Conservation (phyloP, 2,888 invertebrate species). For the Prosapia bicincta region DNA sequence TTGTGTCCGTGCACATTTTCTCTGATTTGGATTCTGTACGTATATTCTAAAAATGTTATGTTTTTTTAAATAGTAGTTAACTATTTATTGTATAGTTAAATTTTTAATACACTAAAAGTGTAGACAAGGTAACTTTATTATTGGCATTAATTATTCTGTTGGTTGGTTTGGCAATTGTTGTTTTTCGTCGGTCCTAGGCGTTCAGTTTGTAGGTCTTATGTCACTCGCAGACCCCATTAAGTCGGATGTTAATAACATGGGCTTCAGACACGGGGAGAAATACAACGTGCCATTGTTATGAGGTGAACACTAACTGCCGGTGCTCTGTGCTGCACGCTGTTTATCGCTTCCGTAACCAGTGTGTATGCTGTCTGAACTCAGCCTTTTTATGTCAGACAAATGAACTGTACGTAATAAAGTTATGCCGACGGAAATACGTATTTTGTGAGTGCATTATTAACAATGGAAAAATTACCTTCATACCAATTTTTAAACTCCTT, state of each 20-base stretch:
- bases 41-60: no score
- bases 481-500: no score
- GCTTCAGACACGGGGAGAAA: background rate
- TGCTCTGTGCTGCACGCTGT: background rate
- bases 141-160: no score
- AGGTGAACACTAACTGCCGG: background rate
- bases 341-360: background rate
- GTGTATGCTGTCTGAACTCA: background rate
- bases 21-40: no score
- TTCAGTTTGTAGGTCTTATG: background rate
- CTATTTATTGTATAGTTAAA: no score
- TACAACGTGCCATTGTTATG: background rate
- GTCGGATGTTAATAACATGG: background rate
- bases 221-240: background rate
- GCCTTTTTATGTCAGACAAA: background rate
- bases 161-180: no score
- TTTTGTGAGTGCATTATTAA: background rate
- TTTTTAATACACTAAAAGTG: no score
- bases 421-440: background rate
- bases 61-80: no score
- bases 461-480: no score
- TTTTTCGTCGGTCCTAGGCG: no score
- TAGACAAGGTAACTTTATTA: no score
- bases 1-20: no score
- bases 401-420: background rate